Evolutionary conservation across 2,888 invertebrate species (phyloP).

Genomic region (Eueremaeus valkanovi): DNA sequence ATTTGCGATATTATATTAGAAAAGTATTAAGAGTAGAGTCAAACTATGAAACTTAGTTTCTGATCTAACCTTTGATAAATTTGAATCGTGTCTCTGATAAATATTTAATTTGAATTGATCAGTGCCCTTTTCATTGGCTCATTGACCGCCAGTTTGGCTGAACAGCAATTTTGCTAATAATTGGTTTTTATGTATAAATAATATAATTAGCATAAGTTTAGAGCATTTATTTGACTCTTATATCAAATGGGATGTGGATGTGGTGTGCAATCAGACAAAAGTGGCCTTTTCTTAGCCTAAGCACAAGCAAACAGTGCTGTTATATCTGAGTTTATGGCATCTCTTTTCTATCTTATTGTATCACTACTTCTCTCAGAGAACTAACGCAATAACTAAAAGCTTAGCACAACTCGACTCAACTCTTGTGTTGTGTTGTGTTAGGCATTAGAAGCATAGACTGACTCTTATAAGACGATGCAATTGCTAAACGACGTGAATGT

Average conservation of each 20-base stretch:
- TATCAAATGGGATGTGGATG: conserved; percentile 21
- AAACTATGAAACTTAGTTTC: too few relatives aligned
- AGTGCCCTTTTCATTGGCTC: neutral
- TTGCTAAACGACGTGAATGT: conserved; percentile 3
- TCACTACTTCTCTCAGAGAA: neutral
- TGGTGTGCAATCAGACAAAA: conserved; percentile 17
- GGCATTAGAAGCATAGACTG: conserved; percentile 8
- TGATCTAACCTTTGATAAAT: conserved; percentile 24
- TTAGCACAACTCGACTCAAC: neutral
- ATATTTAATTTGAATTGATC: conserved; percentile 26
- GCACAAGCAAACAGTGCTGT: neutral
- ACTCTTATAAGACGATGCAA: neutral
- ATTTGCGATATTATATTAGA: too few relatives aligned
- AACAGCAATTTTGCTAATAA: neutral
- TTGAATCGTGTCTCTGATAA: conserved; percentile 26
- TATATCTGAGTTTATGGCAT: neutral
- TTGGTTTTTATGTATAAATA: conserved; percentile 19
- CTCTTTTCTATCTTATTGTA: neutral
- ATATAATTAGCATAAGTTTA: conserved; percentile 34
- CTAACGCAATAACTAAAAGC: conserved; percentile 14
- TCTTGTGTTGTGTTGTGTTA: neutral
- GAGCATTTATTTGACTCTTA: conserved; percentile 20
- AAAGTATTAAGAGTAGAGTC: conserved; percentile 1
- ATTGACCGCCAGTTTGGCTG: neutral
- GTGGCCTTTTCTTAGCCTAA: neutral